Percentiles rank a stretch among this genome's conserved stretches.
These are phyloP conservation scores for Amphipoea lucens DNA, from an alignment of 2,888 invertebrate genomes.

Conservation along the genomic window DNA sequence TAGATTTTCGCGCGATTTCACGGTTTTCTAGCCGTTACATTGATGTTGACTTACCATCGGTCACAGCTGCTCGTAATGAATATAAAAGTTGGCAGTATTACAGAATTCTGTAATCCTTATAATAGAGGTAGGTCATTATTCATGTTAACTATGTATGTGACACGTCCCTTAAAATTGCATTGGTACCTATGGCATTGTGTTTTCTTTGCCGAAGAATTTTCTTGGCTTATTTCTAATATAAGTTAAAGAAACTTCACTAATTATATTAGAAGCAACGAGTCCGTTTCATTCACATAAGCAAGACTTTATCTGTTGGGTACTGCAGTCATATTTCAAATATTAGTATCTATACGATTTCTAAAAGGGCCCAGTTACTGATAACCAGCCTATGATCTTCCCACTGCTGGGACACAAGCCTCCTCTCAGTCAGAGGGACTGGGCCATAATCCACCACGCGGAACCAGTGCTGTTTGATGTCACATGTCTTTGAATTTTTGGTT, in stretches of 20 bases:
- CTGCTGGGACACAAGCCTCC: too few species aligned
- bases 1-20: slow-evolving; percentile 89
- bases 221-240: neutral
- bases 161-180: slow-evolving; percentile 24
- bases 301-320: neutral
- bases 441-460: too few species aligned
- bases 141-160: slow-evolving; percentile 55
- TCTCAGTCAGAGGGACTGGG: too few species aligned
- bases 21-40: slow-evolving; percentile 87
- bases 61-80: slow-evolving; percentile 88
- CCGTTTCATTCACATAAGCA: neutral
- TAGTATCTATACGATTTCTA: too few species aligned
- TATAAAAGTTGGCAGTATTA: slow-evolving; percentile 62
- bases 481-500: too few species aligned
- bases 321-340: too few species aligned
- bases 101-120: slow-evolving; percentile 51
- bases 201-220: neutral
- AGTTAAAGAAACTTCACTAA: neutral
- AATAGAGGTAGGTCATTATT: slow-evolving; percentile 55
- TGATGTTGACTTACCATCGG: slow-evolving; percentile 90
- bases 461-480: too few species aligned
- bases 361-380: too few species aligned
- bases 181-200: neutral
- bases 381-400: too few species aligned
- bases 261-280: neutral